Evolutionary conservation across 2,797 vertebrate genomes (phyloP).

Genomic region (Paguma larvata): DNA sequence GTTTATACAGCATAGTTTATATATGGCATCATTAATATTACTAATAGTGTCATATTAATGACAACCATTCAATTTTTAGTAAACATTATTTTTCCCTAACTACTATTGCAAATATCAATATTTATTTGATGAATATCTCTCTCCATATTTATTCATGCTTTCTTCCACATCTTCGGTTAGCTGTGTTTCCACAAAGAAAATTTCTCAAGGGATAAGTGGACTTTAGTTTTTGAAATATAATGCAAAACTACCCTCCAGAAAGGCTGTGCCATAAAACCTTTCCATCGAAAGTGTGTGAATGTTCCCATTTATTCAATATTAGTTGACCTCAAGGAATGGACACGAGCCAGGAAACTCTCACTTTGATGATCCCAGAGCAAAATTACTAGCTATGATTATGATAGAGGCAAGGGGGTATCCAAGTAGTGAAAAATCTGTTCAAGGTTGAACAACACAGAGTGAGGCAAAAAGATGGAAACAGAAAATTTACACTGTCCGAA

Average conservation of each 20-base stretch:
- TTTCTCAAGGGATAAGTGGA: background rate
- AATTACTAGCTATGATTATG: background rate
- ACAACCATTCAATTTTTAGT: background rate
- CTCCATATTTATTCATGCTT: constrained; percentile 5
- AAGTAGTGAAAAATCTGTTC: background rate
- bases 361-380: background rate
- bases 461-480: background rate
- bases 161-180: background rate
- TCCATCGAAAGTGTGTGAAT: background rate
- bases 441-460: background rate
- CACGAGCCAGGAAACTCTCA: background rate
- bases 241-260: background rate
- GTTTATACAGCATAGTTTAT: background rate
- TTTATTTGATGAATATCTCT: background rate
- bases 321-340: background rate
- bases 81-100: background rate
- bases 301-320: background rate
- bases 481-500: background rate
- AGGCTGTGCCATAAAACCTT: background rate
- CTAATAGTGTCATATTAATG: background rate
- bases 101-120: background rate
- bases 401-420: background rate
- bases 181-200: background rate
- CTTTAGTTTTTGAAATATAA: background rate
- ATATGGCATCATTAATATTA: background rate